phyloP scores from a whole-genome alignment of 1,140 invertebrate species.

The Drosophila willistoni region DNA sequence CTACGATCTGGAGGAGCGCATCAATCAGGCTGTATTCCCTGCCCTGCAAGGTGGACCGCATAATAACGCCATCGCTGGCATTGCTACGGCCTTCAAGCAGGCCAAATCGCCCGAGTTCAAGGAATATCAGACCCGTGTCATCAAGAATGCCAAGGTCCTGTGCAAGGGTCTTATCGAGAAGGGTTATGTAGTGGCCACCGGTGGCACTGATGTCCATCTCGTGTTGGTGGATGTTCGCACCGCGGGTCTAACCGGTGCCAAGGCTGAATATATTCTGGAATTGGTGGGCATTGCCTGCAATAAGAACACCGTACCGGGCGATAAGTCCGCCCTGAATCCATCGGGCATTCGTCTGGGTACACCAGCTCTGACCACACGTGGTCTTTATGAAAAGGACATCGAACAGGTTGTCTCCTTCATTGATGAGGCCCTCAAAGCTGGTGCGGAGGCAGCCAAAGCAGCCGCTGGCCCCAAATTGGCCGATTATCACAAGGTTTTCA shows the following conservation, averaged over 20 bases:
- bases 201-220: conserved; percentile 94
- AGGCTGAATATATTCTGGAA: conserved; percentile 95
- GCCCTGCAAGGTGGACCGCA: conserved; percentile 96
- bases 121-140: conserved; percentile 93
- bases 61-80: conserved; percentile 95
- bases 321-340: conserved; percentile 97
- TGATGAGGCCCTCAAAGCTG: conserved; percentile 88
- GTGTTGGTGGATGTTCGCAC: conserved; percentile 91
- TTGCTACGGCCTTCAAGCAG: conserved; percentile 96
- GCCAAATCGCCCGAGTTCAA: conserved; percentile 92
- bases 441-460: conserved; percentile 83
- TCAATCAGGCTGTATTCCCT: conserved; percentile 97
- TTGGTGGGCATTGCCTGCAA: conserved; percentile 97
- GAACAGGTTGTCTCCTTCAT: conserved; percentile 94
- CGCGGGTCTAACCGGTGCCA: conserved; percentile 91
- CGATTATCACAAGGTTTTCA: conserved; percentile 91
- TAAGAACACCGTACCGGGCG: conserved; percentile 98
- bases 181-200: conserved; percentile 91
- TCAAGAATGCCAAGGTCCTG: conserved; percentile 90
- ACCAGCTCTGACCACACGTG: conserved; percentile 97
- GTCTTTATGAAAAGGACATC: conserved; percentile 94
- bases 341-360: conserved; percentile 96
- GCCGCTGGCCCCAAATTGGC: conserved; percentile 90
- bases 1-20: conserved; percentile 94
- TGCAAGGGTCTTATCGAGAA: conserved; percentile 86